Evolutionary conservation across 2,797 vertebrate species (phyloP).

Genomic region (Sebastes umbrosus): DNA sequence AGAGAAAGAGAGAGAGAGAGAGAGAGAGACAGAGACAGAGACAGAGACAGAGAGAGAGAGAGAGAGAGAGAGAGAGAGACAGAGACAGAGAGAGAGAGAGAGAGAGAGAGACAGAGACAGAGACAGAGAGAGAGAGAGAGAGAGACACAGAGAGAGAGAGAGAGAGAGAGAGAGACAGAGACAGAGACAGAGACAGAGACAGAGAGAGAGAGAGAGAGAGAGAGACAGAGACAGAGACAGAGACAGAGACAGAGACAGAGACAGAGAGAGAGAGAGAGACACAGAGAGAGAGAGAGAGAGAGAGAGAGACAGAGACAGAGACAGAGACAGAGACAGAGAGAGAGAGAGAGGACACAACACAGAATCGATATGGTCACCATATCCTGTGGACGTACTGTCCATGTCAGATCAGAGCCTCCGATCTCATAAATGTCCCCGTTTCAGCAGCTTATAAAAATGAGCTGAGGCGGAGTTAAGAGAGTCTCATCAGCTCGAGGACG

Average conservation of each 20-base stretch:
- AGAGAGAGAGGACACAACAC: conserved; percentile 4
- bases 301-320: conserved; percentile 5
- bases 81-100: not conserved
- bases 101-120: not conserved
- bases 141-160: not conserved
- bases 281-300: too few relatives aligned
- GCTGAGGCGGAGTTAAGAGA: not conserved
- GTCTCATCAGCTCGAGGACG: not conserved
- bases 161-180: too few relatives aligned
- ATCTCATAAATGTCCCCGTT: too few relatives aligned
- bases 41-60: too few relatives aligned
- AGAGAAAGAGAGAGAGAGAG: conserved; percentile 1
- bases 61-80: not conserved
- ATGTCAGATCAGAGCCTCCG: too few relatives aligned
- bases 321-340: not conserved
- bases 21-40: not conserved
- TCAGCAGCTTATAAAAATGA: too few relatives aligned
- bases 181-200: too few relatives aligned
- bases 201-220: too few relatives aligned
- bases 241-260: too few relatives aligned
- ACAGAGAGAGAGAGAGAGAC: too few relatives aligned
- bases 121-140: not conserved
- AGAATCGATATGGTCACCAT: conserved; percentile 28
- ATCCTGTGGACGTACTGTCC: not conserved
- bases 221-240: too few relatives aligned